Percentiles rank a stretch among this genome's conserved stretches.
Evolutionary conservation across 2,113 vertebrate species (phyloP).

Genomic region (Brienomyrus longianalis): DNA sequence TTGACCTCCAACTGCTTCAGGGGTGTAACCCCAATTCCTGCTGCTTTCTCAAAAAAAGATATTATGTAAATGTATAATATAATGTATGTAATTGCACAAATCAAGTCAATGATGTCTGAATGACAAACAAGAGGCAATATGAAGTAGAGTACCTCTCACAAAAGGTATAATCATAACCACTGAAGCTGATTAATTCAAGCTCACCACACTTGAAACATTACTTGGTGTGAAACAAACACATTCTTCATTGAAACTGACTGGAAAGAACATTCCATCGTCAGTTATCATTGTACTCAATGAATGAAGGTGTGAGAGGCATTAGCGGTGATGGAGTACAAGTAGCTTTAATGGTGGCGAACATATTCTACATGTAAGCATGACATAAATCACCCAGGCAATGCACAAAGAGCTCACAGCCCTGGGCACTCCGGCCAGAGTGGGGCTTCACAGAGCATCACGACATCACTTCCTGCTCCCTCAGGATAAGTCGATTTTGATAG

Average conservation of each 20-base stretch:
- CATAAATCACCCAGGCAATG: not conserved
- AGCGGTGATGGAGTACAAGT: not conserved
- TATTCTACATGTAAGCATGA: not conserved
- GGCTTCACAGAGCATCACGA: not conserved
- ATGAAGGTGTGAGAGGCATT: not conserved
- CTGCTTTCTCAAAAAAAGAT: not conserved
- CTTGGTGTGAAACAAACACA: not conserved
- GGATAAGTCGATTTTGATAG: not conserved
- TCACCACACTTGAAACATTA: not conserved
- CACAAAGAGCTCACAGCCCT: not conserved
- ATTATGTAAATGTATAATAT: not conserved
- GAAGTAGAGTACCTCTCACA: slow-evolving; percentile 22
- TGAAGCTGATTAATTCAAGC: not conserved
- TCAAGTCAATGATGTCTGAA: not conserved
- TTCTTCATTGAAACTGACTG: not conserved
- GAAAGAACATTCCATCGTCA: not conserved
- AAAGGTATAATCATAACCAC: not conserved
- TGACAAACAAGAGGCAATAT: not conserved
- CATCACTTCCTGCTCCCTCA: not conserved
- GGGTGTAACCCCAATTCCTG: not conserved
- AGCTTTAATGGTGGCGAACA: not conserved
- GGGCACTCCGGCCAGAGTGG: not conserved
- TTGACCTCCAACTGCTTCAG: not conserved
- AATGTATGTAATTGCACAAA: not conserved
- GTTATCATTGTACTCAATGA: not conserved